These are phyloP conservation scores for Tragopan temminckii DNA, from an alignment of 2,797 vertebrate species.

Conservation along the genomic window DNA sequence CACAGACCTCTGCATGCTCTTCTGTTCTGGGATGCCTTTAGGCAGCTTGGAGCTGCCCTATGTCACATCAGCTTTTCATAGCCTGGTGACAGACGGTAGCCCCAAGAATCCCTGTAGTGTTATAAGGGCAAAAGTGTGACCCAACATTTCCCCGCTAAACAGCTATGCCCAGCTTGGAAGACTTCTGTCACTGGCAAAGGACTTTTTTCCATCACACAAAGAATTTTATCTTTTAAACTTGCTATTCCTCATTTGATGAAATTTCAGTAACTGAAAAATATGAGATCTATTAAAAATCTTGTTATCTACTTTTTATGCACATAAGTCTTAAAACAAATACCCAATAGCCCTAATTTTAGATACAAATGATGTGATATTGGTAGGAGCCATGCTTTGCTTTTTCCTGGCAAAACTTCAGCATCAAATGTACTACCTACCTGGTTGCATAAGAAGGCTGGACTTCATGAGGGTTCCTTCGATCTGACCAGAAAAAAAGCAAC, in stretches of 20 bases:
- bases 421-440: slow-evolving; percentile 80
- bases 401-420: not conserved
- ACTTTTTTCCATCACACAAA: not conserved
- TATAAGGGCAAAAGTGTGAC: slow-evolving; percentile 16
- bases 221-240: not conserved
- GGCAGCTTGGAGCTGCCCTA: slow-evolving; percentile 36
- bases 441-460: slow-evolving; percentile 93
- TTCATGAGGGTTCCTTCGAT: slow-evolving; percentile 95
- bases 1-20: slow-evolving; percentile 4
- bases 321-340: not conserved
- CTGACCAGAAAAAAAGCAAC: slow-evolving; percentile 96
- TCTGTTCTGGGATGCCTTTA: not conserved
- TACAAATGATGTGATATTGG: not conserved
- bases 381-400: not conserved
- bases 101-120: not conserved
- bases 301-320: not conserved
- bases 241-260: not conserved
- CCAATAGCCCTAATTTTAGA: not conserved
- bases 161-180: not conserved
- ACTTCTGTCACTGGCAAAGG: not conserved
- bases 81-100: slow-evolving; percentile 45
- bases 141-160: slow-evolving; percentile 10
- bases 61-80: not conserved
- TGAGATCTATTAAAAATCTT: not conserved
- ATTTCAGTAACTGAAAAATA: not conserved